phyloP scores from a whole-genome alignment of 1,140 invertebrate genomes.

The Zaprionus davidi region DNA sequence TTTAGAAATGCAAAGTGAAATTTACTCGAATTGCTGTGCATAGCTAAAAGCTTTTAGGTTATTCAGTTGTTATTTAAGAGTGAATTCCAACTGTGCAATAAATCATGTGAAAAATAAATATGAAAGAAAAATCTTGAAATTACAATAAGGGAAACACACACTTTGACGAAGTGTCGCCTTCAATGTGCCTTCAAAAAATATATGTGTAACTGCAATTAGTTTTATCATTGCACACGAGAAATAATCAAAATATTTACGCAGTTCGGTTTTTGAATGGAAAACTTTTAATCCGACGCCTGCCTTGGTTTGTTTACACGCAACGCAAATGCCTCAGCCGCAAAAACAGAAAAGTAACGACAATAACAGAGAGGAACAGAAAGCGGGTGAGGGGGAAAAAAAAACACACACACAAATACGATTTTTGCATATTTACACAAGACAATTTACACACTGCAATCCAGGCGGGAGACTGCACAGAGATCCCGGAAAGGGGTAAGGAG shows the following conservation, averaged over 20 bases:
- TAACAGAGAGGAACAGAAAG: constrained; percentile 38
- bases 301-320: constrained; percentile 77
- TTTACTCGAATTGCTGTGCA: not conserved
- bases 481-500: too few relatives aligned
- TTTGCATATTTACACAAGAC: constrained; percentile 78
- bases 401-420: constrained; percentile 36
- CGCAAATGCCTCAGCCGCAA: constrained; percentile 48
- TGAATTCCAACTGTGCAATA: constrained; percentile 1
- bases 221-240: constrained; percentile 57
- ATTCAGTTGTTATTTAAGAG: not conserved
- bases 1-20: constrained; percentile 2
- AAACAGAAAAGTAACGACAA: constrained; percentile 41
- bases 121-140: constrained; percentile 4
- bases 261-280: constrained; percentile 65
- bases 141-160: not conserved
- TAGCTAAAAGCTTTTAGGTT: not conserved
- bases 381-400: constrained; percentile 3
- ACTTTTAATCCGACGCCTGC: constrained; percentile 77
- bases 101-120: constrained; percentile 10
- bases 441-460: constrained; percentile 65
- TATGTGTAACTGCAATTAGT: constrained; percentile 69
- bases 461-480: not conserved
- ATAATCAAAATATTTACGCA: constrained; percentile 76
- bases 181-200: not conserved
- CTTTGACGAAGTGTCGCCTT: not conserved